Base-by-base conservation (phyloP, 2,888 invertebrate species). In the Drosophila infuscata region DNA sequence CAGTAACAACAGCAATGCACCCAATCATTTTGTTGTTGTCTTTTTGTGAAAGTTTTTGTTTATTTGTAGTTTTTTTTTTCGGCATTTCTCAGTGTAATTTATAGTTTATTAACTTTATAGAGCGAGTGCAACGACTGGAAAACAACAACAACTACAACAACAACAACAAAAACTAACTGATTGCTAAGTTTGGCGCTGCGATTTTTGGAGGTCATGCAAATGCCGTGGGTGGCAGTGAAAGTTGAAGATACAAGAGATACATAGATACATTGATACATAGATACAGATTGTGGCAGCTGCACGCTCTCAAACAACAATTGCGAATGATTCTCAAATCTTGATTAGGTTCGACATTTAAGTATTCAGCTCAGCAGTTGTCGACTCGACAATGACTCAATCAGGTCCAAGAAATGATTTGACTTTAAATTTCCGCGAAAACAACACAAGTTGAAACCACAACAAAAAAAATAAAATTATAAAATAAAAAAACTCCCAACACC, bases 31-130 rank as follows among this genome's bases (percentile, higher is more conserved):
- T 52, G 53, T 72, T 70, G n/a, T 38, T 51, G 33, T 15, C 15
- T 51, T 57, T 43, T 82, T 86, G 89, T 85, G 85, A 85, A 85
- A 85, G 89, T 85, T 83, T 80, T 38, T 43, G 7, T n/a, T 29
- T 38, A 56, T 30, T 56, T 38, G 38, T 17, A 2, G 33, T 35
- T 29, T 35, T 29, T 38, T 68, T 84, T 85, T 88, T 88, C 77
- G 88, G 83, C 83, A 76, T 85, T 85, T 80, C 71, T 30, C 76
- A 59, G 60, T 53, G 85, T 82, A 88, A 88, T 88, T 88, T 88
- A 89, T 89, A 88, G 87, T 88, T 89, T 89, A 89, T 88, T 88
- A 85, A 88, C 87, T 79, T 89, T 81, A 74, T 85, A 82, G 80
- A 82, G 89, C 78, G 89, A 82, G 85, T 88, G 87, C 85, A 86